Percentiles rank a stretch among this genome's conserved stretches.
These are phyloP conservation scores for Apteryx owenii DNA, from an alignment of 2,113 vertebrate genomes.

Conservation along the genomic window DNA sequence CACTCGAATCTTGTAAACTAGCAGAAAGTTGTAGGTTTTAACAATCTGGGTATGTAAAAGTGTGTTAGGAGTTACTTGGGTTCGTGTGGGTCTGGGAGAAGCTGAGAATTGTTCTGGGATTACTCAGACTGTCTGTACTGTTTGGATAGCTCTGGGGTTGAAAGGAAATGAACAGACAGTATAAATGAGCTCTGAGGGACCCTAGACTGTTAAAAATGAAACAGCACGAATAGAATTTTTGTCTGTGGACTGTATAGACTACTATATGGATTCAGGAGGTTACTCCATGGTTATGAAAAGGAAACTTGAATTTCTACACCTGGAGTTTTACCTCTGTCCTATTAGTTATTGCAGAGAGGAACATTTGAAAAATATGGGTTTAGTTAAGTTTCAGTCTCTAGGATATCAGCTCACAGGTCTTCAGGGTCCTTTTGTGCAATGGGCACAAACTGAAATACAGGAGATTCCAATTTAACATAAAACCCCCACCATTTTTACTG, in stretches of 20 bases:
- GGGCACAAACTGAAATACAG: neutral
- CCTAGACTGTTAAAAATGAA: neutral
- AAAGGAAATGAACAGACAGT: neutral
- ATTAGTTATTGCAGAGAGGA: neutral
- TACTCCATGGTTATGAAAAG: neutral
- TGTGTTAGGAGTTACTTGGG: neutral
- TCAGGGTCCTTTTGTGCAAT: neutral
- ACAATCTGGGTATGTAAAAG: neutral
- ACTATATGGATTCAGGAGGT: neutral
- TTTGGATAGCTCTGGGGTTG: neutral
- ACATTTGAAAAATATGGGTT: neutral
- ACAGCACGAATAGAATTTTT: neutral
- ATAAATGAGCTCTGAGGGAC: neutral
- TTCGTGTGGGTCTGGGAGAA: neutral
- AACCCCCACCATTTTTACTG: neutral
- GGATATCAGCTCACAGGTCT: neutral
- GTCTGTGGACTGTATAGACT: neutral
- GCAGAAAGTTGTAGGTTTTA: neutral
- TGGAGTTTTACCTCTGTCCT: neutral
- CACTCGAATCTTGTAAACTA: neutral
- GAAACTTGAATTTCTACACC: neutral
- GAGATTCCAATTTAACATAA: neutral
- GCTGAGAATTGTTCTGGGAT: neutral
- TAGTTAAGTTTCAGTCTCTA: neutral
- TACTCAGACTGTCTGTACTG: neutral